These are phyloP conservation scores for Pavo muticus DNA, from an alignment of 2,113 vertebrate species.

Conservation along the genomic window DNA sequence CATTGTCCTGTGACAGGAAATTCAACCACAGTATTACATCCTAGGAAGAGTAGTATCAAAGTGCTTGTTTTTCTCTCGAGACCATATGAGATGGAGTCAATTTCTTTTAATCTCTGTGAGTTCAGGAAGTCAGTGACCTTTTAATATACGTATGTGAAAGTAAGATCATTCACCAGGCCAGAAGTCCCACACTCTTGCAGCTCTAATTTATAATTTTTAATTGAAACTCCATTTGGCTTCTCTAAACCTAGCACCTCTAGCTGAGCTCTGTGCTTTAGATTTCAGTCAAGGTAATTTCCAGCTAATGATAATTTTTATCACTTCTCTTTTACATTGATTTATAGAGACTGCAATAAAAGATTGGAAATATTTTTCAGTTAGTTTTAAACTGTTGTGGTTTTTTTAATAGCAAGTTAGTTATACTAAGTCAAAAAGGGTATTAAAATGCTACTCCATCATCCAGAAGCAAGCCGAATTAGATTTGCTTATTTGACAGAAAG, in stretches of 20 bases:
- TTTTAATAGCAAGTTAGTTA: conserved; percentile 11
- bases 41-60: conserved; percentile 16
- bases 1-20: neutral
- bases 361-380: neutral
- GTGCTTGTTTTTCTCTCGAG: conserved; percentile 14
- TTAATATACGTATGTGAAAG: neutral
- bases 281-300: conserved; percentile 44
- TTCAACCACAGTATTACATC: neutral
- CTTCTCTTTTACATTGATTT: neutral
- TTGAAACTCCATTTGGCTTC: conserved; percentile 7
- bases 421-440: conserved; percentile 16
- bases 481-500: conserved; percentile 33
- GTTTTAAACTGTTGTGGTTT: neutral
- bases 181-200: neutral
- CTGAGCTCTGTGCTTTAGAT: neutral
- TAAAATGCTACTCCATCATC: neutral
- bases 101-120: conserved; percentile 20
- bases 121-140: conserved; percentile 27
- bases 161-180: neutral
- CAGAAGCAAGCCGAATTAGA: conserved; percentile 8
- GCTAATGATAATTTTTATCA: conserved; percentile 23
- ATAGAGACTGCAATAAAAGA: conserved; percentile 6
- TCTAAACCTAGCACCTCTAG: neutral
- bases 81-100: neutral
- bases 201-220: conserved; percentile 39